Evolutionary conservation across 2,888 invertebrate genomes (phyloP).

Genomic region (Malthinus seriepunctatus): DNA sequence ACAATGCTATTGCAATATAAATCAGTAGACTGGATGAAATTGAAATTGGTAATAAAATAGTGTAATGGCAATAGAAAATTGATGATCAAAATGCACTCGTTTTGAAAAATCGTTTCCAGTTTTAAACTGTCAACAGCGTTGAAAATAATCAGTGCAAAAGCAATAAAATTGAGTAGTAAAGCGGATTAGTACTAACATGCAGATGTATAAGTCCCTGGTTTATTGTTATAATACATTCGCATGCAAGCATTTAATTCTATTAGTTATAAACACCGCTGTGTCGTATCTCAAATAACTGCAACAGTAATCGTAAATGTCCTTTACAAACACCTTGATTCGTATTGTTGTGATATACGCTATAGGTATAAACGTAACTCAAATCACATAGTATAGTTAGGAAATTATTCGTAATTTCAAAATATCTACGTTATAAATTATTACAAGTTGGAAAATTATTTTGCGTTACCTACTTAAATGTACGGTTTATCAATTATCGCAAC

Average conservation of each 20-base stretch:
- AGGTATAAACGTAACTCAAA: not conserved
- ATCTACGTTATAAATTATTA: no score
- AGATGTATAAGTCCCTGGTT: conserved; percentile 14
- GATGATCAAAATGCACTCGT: no score
- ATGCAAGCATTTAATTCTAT: conserved; percentile 23
- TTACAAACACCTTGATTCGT: conserved; percentile 19
- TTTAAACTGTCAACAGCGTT: conserved; percentile 9
- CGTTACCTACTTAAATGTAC: no score
- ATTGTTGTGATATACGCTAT: conserved; percentile 11
- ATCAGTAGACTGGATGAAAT: no score
- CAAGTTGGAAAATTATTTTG: no score
- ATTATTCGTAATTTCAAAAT: not conserved
- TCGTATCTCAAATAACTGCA: conserved; percentile 17
- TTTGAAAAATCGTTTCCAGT: conserved; percentile 10
- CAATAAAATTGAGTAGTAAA: conserved; percentile 15
- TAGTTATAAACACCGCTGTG: conserved; percentile 20
- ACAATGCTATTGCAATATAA: no score
- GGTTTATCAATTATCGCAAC: no score
- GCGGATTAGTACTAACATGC: conserved; percentile 21
- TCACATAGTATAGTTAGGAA: conserved; percentile 3
- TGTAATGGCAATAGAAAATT: no score
- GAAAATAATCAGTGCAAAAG: conserved; percentile 16
- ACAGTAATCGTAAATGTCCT: conserved; percentile 25
- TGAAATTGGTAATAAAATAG: no score
- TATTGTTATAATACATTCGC: conserved; percentile 21